Conservation (phyloP, 92 coral and sea anemone species). For the Umimayanthus kanabou region DNA sequence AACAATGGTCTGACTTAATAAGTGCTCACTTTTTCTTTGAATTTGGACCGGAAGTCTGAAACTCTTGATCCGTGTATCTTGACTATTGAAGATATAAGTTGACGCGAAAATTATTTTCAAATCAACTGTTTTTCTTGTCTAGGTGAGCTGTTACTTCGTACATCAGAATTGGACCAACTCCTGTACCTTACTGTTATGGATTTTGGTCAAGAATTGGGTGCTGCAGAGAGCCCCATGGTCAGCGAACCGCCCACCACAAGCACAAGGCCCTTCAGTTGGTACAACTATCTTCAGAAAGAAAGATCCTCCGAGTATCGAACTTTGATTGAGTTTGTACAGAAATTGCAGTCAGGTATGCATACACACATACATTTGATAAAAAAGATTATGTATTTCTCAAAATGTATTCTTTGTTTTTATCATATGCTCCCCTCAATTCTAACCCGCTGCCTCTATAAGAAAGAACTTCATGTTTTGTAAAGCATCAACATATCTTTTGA, state of each 20-base stretch:
- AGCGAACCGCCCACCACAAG: constrained; percentile 34
- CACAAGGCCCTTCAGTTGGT: constrained; percentile 77
- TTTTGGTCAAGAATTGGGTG: constrained; percentile 61
- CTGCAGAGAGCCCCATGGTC: constrained; percentile 13
- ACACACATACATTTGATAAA: no score
- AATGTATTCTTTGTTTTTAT: not conserved
- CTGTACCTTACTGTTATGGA: constrained; percentile 56
- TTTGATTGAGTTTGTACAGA: constrained; percentile 82
- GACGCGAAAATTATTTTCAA: not conserved
- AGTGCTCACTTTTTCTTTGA: no score
- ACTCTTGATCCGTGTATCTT: no score
- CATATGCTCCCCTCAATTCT: not conserved
- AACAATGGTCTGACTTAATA: no score
- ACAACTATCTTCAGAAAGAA: constrained; percentile 93
- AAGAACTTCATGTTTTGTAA: no score
- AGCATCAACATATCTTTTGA: no score
- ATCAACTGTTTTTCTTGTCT: not conserved
- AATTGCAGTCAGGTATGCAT: constrained; percentile 76
- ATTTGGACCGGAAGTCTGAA: no score
- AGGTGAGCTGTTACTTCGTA: constrained; percentile 87
- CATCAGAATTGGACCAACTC: constrained; percentile 69
- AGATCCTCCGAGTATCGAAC: constrained; percentile 75
- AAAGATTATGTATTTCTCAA: not conserved
- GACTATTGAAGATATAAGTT: no score
- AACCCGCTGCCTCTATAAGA: no score